Evolutionary conservation across 2,113 vertebrate species (phyloP).

Genomic region (Miniopterus natalensis): DNA sequence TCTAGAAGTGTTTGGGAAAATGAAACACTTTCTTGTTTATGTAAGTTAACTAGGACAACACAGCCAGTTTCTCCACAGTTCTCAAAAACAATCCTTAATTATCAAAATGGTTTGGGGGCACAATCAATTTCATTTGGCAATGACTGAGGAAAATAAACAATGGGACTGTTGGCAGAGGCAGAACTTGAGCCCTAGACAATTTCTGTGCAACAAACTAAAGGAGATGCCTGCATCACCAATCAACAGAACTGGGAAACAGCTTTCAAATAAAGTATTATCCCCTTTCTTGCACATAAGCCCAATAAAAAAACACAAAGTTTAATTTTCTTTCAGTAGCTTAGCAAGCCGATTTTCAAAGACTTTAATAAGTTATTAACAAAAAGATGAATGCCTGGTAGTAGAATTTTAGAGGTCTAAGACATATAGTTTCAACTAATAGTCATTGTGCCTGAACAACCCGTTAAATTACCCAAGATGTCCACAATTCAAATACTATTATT

Average conservation of each 20-base stretch:
- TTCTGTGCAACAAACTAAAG: slow-evolving; percentile 56
- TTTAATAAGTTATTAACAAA: slow-evolving; percentile 50
- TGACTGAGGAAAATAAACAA: slow-evolving; percentile 69
- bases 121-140: slow-evolving; percentile 58
- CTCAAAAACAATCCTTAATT: slow-evolving; percentile 66
- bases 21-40: slow-evolving; percentile 64
- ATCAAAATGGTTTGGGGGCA: slow-evolving; percentile 63
- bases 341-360: slow-evolving; percentile 59
- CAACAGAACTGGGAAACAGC: slow-evolving; percentile 44
- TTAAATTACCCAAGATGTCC: slow-evolving; percentile 12
- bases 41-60: slow-evolving; percentile 53
- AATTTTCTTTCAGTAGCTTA: slow-evolving; percentile 59
- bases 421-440: slow-evolving; percentile 47
- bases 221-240: slow-evolving; percentile 55
- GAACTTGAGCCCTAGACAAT: slow-evolving; percentile 55
- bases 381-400: slow-evolving; percentile 33
- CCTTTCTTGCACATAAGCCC: slow-evolving; percentile 18
- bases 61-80: slow-evolving; percentile 50
- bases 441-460: slow-evolving; percentile 9
- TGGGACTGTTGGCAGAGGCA: slow-evolving; percentile 46
- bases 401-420: slow-evolving; percentile 67
- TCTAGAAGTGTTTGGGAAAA: slow-evolving; percentile 50
- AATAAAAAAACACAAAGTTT: slow-evolving; percentile 55
- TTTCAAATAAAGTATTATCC: slow-evolving; percentile 53
- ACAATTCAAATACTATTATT: slow-evolving; percentile 60